phyloP scores from a whole-genome alignment of 2,888 invertebrate species.

The Chaitophorus viminalis region DNA sequence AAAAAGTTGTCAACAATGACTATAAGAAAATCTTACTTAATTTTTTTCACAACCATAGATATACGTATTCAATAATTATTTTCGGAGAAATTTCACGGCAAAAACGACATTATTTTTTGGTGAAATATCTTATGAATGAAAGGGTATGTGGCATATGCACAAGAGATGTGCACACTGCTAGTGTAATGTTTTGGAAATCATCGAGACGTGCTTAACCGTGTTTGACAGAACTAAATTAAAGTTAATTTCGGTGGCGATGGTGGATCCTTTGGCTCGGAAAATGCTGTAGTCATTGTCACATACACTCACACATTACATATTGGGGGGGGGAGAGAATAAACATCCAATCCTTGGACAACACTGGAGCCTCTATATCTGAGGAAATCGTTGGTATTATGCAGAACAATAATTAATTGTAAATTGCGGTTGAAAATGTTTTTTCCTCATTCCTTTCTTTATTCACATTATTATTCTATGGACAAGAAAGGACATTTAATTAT shows the following conservation, averaged over 20 bases:
- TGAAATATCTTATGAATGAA: neutral
- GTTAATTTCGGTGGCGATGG: constrained; percentile 49
- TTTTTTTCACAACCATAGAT: neutral
- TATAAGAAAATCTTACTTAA: neutral
- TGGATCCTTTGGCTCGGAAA: constrained; percentile 54
- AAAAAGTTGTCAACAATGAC: neutral
- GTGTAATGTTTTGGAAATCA: constrained; percentile 42
- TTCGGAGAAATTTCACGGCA: neutral
- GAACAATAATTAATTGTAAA: constrained; percentile 23
- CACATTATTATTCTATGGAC: neutral
- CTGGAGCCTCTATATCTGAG: neutral
- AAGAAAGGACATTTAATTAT: constrained; percentile 23
- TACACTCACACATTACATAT: constrained; percentile 19
- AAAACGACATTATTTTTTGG: neutral
- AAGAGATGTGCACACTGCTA: neutral
- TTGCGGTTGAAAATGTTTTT: neutral
- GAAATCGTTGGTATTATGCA: constrained; percentile 3
- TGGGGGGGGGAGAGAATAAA: neutral
- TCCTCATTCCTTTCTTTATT: neutral
- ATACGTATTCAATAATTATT: neutral
- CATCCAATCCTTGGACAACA: constrained; percentile 9
- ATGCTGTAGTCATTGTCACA: constrained; percentile 59
- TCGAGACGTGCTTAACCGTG: constrained; percentile 52
- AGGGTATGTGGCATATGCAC: neutral
- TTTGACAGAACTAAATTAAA: constrained; percentile 61